Conservation (phyloP, 92 coral and sea anemone species). For the Desmophyllum pertusum region DNA sequence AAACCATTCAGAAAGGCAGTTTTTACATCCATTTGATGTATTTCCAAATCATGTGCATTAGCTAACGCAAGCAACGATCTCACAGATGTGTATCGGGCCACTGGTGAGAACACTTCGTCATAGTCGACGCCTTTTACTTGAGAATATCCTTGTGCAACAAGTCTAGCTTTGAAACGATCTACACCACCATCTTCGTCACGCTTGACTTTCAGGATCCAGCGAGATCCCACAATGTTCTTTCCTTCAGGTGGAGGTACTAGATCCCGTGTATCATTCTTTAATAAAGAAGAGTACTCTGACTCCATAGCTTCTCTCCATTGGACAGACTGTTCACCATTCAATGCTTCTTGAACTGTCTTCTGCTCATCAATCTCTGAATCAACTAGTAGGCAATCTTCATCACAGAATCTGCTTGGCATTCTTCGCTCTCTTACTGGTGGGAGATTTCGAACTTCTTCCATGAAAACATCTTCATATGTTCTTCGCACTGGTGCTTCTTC, state of each 20-base stretch:
- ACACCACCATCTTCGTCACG: conserved; percentile 47
- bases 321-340: too few relatives aligned
- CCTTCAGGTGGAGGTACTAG: conserved; percentile 55
- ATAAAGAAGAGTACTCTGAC: conserved; percentile 27
- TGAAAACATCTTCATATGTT: too few relatives aligned
- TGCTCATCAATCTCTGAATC: too few relatives aligned
- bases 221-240: conserved; percentile 49
- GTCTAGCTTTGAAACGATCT: conserved; percentile 58
- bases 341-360: too few relatives aligned
- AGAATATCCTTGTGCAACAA: conserved; percentile 75
- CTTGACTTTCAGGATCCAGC: conserved; percentile 58
- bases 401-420: too few relatives aligned
- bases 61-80: conserved; percentile 70
- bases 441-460: too few relatives aligned
- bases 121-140: conserved; percentile 71
- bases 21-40: conserved; percentile 72
- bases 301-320: conserved; percentile 50
- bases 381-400: too few relatives aligned
- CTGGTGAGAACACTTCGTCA: conserved; percentile 73
- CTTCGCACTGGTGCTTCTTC: too few relatives aligned
- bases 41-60: conserved; percentile 61
- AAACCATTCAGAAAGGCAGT: conserved; percentile 66
- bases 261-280: conserved; percentile 49
- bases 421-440: too few relatives aligned
- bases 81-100: conserved; percentile 51